Conservation (phyloP, 2,888 invertebrate species). For the Synanthedon vespiformis region DNA sequence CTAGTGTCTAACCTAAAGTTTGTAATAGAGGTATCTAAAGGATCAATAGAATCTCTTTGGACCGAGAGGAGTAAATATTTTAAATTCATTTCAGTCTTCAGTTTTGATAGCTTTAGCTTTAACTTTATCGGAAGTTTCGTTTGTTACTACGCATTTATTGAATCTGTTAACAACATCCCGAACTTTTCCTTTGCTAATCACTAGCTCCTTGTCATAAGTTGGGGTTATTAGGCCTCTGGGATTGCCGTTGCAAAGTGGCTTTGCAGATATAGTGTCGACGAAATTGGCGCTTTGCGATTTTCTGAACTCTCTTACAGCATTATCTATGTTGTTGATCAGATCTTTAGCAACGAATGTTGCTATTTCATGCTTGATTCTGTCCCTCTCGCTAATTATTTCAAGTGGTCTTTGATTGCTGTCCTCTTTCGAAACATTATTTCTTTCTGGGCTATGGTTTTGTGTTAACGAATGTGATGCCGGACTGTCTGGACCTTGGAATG, state of each 20-base stretch:
- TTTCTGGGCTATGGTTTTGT: conserved; percentile 50
- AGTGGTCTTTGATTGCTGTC: conserved; percentile 17
- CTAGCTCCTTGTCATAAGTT: conserved; percentile 54
- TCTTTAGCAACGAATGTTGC: conserved; percentile 61
- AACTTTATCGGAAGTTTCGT: conserved; percentile 7
- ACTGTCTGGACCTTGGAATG: conserved; percentile 62
- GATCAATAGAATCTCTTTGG: conserved; percentile 21
- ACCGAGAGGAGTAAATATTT: conserved; percentile 15
- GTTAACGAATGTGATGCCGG: conserved; percentile 55
- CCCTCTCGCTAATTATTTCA: conserved; percentile 48
- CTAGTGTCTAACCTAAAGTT: background rate
- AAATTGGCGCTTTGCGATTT: conserved; percentile 54
- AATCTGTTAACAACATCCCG: conserved; percentile 61
- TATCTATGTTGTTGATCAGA: conserved; percentile 57
- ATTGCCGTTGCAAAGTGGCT: conserved; percentile 34
- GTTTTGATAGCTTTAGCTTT: conserved; percentile 30
- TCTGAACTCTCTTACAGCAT: conserved; percentile 49
- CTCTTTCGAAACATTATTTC: conserved; percentile 32
- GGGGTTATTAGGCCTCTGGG: conserved; percentile 47
- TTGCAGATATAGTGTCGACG: conserved; percentile 15
- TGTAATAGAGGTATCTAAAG: background rate
- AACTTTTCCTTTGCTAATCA: conserved; percentile 61
- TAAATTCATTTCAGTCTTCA: conserved; percentile 20
- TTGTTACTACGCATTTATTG: conserved; percentile 34
- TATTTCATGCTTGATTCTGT: conserved; percentile 59